Conservation (phyloP, 2,797 vertebrate species). For the Okamejei kenojei region DNA sequence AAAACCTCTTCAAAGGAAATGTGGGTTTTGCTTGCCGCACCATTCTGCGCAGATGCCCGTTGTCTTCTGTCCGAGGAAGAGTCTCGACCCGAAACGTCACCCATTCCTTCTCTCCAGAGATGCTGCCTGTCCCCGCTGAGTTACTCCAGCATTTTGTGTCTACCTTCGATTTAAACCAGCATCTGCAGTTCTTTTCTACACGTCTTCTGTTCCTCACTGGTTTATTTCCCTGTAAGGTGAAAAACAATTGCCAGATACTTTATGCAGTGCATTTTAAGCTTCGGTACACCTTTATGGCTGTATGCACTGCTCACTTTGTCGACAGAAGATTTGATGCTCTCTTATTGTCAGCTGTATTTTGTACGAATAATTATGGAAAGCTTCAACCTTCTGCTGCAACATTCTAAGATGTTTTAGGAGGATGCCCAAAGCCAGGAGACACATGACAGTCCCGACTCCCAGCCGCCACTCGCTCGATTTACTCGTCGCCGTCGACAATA, state of each 20-base stretch:
- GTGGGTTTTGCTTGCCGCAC: background rate
- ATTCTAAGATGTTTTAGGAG: conserved; percentile 77
- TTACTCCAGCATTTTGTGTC: no score
- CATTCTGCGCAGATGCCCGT: background rate
- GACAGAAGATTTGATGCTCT: conserved; percentile 22
- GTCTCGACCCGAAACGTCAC: no score
- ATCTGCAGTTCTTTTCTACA: no score
- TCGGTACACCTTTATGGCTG: background rate
- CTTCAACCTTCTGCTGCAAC: background rate
- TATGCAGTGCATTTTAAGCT: background rate
- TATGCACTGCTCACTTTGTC: conserved; percentile 3
- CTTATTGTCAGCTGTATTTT: background rate
- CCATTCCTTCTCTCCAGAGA: no score
- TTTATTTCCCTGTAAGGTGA: background rate
- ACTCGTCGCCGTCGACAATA: conserved; percentile 89
- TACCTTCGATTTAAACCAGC: no score
- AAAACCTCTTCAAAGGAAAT: background rate
- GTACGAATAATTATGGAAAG: background rate
- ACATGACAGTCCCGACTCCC: conserved; percentile 76
- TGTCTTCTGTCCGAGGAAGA: background rate
- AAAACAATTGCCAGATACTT: conserved; percentile 17
- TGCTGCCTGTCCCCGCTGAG: no score
- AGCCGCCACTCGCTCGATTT: conserved; percentile 89
- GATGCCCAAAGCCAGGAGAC: conserved; percentile 80
- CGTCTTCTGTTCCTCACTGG: background rate